Evolutionary conservation across 2,797 vertebrate species (phyloP), one percentile per base, ranked within the genome.

Genomic region (Meriones psammophilus): DNA sequence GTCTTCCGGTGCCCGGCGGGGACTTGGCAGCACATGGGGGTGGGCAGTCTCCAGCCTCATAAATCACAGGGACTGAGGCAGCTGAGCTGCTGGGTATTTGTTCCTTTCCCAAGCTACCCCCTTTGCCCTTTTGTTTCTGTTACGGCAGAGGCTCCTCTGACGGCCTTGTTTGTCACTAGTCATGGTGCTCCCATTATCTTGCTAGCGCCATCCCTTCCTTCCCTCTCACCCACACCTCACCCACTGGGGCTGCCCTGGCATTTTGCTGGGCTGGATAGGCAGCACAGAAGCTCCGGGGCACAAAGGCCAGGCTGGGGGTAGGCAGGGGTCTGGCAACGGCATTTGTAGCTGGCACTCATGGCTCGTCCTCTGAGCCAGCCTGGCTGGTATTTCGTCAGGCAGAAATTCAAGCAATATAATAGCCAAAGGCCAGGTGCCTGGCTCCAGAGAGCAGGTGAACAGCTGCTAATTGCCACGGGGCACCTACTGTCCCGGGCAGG

Each of bases 51-150:
- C 58, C 78, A 58, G 12, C 77, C 93, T 50, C 26, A 5, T 69
- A 73, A 46, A 88, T 96, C 94, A 95, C 0, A 0, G 0, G 78
- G 92, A 88, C 94, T 92, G 95, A 88, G 91, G 95, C 98, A 97
- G 96, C 97, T 96, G 98, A 96, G 92, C 93, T 3, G 4, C 8
- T 46, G 91, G 81, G 91, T 50, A 1, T 18, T 91, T 97, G 97
- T 92, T 89, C 90, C 91, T 71, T 30, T 95, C 97, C 98, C 98
- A 97, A 96, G 91, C 92, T 93, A 92, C 87, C 97, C 96, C 97
- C 95, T 97, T 92, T 97, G 98, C 97, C 97, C 98, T 98, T 98
- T 98, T 97, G 97, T 98, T 97, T 95, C 95, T 96, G 94, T 92
- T 64, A 95, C 93, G 88, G 93, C 95, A 36, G 95, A 96, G 95